These are phyloP conservation scores for Lordiphosa mommai DNA, from an alignment of 1,140 invertebrate genomes.

Conservation along the genomic window DNA sequence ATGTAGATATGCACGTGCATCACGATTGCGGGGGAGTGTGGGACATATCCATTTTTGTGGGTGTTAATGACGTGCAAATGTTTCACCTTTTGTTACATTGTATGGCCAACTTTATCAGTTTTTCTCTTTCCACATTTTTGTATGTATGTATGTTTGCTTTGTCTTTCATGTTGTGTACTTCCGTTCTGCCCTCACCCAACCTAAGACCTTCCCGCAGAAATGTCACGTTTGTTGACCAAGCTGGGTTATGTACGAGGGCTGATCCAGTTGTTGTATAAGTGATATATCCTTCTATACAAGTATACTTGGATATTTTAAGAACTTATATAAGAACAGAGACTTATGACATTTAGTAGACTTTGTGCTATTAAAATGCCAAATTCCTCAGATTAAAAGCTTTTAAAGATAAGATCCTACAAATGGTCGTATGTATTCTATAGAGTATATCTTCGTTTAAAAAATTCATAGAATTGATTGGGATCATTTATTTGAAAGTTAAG, in stretches of 20 bases:
- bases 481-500: too few species aligned
- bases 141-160: slow-evolving; percentile 32
- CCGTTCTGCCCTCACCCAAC: slow-evolving; percentile 21
- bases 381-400: too few species aligned
- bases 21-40: not conserved
- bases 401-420: too few species aligned
- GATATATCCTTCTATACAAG: too few species aligned
- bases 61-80: slow-evolving; percentile 50
- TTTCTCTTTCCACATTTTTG: slow-evolving; percentile 26
- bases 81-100: slow-evolving; percentile 25
- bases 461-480: too few species aligned
- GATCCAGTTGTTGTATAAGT: too few species aligned
- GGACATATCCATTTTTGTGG: slow-evolving; percentile 16
- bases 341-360: too few species aligned
- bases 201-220: slow-evolving; percentile 33
- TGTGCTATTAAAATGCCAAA: too few species aligned
- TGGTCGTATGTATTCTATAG: too few species aligned
- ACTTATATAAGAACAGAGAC: too few species aligned
- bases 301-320: too few species aligned
- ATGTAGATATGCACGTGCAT: slow-evolving; percentile 23
- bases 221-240: slow-evolving; percentile 48
- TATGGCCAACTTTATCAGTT: slow-evolving; percentile 15
- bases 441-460: too few species aligned
- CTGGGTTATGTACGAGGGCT: not conserved
- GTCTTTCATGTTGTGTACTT: slow-evolving; percentile 32